Evolutionary conservation across 2,888 invertebrate species (phyloP).

Genomic region (Lumbricus terrestris): DNA sequence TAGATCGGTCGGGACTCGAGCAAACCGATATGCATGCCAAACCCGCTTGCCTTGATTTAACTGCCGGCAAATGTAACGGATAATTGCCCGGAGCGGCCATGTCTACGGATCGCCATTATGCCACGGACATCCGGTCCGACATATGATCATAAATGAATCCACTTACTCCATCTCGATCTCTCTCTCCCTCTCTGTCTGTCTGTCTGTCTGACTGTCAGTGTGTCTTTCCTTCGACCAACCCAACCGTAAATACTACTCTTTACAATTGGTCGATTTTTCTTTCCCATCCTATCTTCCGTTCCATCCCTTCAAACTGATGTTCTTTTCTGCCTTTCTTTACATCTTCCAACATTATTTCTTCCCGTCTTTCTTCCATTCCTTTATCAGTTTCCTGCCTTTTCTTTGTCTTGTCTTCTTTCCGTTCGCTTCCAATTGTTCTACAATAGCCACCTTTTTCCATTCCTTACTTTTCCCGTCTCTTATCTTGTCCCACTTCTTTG

Average conservation of each 20-base stretch:
- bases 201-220: too few species aligned
- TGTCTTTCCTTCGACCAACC: neutral
- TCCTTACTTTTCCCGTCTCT: too few species aligned
- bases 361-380: neutral
- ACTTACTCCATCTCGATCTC: constrained; percentile 15
- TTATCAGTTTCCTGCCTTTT: neutral
- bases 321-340: neutral
- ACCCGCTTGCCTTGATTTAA: neutral
- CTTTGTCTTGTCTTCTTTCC: neutral
- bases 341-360: too few species aligned
- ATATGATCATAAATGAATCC: neutral
- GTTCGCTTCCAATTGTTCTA: too few species aligned
- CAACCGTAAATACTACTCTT: neutral
- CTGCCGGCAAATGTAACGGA: neutral
- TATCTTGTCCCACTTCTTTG: too few species aligned
- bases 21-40: neutral
- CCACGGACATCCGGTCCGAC: neutral
- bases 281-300: neutral
- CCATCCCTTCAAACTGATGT: neutral
- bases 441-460: too few species aligned
- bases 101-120: neutral
- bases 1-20: neutral
- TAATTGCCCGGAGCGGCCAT: neutral
- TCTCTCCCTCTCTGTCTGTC: neutral
- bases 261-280: neutral